Evolutionary conservation across 2,113 vertebrate species (phyloP).

Genomic region (Cyphomyrus discorhynchus): DNA sequence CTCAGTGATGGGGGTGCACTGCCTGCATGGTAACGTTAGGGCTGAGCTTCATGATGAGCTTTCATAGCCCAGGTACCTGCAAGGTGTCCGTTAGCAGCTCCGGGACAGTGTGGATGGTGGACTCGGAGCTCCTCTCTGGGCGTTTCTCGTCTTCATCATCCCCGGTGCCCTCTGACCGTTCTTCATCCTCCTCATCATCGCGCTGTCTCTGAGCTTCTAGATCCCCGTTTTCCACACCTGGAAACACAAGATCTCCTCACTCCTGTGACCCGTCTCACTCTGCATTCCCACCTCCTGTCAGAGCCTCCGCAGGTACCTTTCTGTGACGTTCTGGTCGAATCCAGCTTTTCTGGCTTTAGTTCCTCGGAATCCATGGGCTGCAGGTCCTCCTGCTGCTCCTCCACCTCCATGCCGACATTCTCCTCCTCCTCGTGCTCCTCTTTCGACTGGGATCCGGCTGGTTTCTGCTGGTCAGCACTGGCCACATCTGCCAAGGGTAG

Average conservation of each 20-base stretch:
- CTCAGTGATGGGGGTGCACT: background rate
- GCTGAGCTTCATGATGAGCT: background rate
- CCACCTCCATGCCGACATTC: conserved; percentile 66
- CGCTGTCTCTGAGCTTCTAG: conserved; percentile 57
- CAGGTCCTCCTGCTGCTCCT: conserved; percentile 67
- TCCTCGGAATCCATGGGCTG: conserved; percentile 59
- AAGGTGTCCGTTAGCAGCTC: conserved; percentile 61
- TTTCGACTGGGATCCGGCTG: conserved; percentile 45
- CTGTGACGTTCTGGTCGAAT: conserved; percentile 46
- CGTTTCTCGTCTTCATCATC: conserved; percentile 45
- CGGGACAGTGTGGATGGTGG: conserved; percentile 77
- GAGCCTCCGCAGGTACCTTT: conserved; percentile 46
- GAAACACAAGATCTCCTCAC: conserved; percentile 9
- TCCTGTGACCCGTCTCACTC: background rate
- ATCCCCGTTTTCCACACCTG: conserved; percentile 62
- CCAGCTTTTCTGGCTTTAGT: conserved; percentile 74
- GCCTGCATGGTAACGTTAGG: background rate
- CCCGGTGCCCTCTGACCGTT: conserved; percentile 42
- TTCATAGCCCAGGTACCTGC: conserved; percentile 40
- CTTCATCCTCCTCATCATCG: conserved; percentile 35
- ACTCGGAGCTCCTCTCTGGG: conserved; percentile 68
- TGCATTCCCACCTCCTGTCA: background rate
- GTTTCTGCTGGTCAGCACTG: conserved; percentile 78
- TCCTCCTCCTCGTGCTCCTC: conserved; percentile 61
- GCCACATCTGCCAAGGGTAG: conserved; percentile 69